Percentiles rank a stretch among this genome's conserved stretches.
These are phyloP conservation scores for Unio pictorum DNA, from an alignment of 2,888 invertebrate species.

Conservation along the genomic window DNA sequence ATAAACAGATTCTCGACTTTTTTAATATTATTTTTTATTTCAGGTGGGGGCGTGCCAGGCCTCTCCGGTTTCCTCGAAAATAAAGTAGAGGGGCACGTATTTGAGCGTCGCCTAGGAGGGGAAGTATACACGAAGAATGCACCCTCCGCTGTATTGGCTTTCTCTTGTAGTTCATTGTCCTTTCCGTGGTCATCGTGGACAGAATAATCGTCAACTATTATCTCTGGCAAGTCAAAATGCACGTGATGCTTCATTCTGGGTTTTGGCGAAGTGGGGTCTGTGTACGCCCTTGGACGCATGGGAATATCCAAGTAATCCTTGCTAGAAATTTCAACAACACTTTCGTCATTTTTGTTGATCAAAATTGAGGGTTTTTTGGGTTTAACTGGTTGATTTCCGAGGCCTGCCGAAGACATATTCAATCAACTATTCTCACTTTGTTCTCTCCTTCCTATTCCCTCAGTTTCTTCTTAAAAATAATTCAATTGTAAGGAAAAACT, in stretches of 20 bases:
- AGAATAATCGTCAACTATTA: constrained; percentile 34
- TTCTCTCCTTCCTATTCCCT: too few relatives aligned
- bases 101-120: constrained; percentile 31
- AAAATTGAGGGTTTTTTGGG: too few relatives aligned
- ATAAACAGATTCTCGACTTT: constrained; percentile 12
- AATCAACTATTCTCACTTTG: too few relatives aligned
- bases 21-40: constrained; percentile 15
- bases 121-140: constrained; percentile 40
- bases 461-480: too few relatives aligned
- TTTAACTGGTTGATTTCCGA: too few relatives aligned
- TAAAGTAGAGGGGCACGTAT: constrained; percentile 32
- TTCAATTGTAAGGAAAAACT: too few relatives aligned
- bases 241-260: constrained; percentile 18
- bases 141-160: constrained; percentile 29
- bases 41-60: constrained; percentile 11
- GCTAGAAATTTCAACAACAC: neutral
- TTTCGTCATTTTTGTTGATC: too few relatives aligned
- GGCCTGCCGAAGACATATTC: too few relatives aligned
- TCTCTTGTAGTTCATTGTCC: constrained; percentile 20
- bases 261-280: constrained; percentile 27
- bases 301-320: constrained; percentile 14
- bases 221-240: constrained; percentile 37
- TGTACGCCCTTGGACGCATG: constrained; percentile 33
- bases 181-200: constrained; percentile 26
- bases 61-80: constrained; percentile 15